A percentile compares a stretch with the other conserved stretches of the same genome.
Evolutionary conservation across 1,140 invertebrate species (phyloP).

Genomic region (Saccostrea glomerata): DNA sequence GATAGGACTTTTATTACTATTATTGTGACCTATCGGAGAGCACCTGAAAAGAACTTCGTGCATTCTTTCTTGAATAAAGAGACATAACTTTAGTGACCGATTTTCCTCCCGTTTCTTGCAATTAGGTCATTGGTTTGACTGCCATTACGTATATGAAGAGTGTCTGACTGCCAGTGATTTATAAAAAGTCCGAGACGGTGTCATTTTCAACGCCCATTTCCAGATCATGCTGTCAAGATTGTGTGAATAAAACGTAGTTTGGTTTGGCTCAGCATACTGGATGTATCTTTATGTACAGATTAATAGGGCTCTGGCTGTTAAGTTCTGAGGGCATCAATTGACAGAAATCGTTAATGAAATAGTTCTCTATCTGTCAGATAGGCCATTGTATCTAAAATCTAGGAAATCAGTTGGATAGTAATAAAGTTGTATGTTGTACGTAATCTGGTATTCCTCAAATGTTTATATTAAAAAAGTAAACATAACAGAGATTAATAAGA

Average conservation of each 20-base stretch:
- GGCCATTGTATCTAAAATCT: no score
- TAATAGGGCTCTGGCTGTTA: not conserved
- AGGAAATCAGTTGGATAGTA: no score
- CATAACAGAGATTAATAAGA: no score
- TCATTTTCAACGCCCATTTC: conserved; percentile 6
- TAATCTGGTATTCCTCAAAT: no score
- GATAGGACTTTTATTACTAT: no score
- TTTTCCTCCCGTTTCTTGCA: not conserved
- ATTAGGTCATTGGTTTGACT: not conserved
- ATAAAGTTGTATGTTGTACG: no score
- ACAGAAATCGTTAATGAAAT: not conserved
- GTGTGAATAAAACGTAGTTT: not conserved
- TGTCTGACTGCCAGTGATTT: conserved; percentile 4
- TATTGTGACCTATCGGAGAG: no score
- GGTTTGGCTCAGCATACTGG: not conserved
- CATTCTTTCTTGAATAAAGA: not conserved
- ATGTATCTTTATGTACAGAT: not conserved
- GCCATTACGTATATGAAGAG: not conserved
- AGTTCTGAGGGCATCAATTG: not conserved
- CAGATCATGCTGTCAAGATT: conserved; percentile 1
- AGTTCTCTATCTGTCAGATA: not conserved
- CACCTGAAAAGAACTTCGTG: no score
- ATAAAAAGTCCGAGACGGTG: not conserved
- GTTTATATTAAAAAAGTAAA: no score
- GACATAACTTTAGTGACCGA: not conserved